These are phyloP conservation scores for Clavelina lepadiformis DNA, from an alignment of 23 tunicate genomes.

Conservation along the genomic window DNA sequence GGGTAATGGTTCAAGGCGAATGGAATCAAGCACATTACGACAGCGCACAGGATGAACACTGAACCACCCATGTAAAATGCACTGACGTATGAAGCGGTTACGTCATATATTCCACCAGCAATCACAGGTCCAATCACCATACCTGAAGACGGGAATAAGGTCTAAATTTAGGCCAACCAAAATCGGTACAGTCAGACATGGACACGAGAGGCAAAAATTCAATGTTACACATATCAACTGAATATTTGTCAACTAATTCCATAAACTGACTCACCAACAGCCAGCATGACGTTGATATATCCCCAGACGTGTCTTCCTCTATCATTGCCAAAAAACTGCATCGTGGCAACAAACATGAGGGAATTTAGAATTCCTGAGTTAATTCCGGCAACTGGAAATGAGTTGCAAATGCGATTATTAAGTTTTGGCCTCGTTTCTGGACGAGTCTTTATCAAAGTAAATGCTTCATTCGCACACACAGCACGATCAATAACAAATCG, in stretches of 20 bases:
- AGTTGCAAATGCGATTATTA: too few relatives aligned
- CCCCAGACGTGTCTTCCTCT: conserved; percentile 82
- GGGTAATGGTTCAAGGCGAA: conserved; percentile 7
- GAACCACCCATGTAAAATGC: conserved; percentile 67
- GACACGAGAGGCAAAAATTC: too few relatives aligned
- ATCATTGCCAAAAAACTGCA: conserved; percentile 69
- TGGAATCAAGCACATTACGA: conserved; percentile 49
- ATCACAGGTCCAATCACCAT: conserved; percentile 74
- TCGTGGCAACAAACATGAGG: conserved; percentile 80
- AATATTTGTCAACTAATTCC: neutral
- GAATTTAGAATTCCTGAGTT: conserved; percentile 77
- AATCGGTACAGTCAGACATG: too few relatives aligned
- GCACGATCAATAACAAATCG: too few relatives aligned
- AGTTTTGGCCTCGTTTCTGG: too few relatives aligned
- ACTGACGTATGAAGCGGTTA: conserved; percentile 46
- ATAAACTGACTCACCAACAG: conserved; percentile 65
- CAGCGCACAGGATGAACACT: conserved; percentile 45
- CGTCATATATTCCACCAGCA: conserved; percentile 74
- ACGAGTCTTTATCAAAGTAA: too few relatives aligned
- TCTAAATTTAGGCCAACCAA: too few relatives aligned
- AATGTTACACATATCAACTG: too few relatives aligned
- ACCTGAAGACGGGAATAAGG: conserved; percentile 23
- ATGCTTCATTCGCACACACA: too few relatives aligned
- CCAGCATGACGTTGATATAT: conserved; percentile 85
- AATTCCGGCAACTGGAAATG: conserved; percentile 55